Evolutionary conservation across 2,113 vertebrate species (phyloP), one percentile per base, ranked within the genome.

Genomic region (Coracopsis vasa): DNA sequence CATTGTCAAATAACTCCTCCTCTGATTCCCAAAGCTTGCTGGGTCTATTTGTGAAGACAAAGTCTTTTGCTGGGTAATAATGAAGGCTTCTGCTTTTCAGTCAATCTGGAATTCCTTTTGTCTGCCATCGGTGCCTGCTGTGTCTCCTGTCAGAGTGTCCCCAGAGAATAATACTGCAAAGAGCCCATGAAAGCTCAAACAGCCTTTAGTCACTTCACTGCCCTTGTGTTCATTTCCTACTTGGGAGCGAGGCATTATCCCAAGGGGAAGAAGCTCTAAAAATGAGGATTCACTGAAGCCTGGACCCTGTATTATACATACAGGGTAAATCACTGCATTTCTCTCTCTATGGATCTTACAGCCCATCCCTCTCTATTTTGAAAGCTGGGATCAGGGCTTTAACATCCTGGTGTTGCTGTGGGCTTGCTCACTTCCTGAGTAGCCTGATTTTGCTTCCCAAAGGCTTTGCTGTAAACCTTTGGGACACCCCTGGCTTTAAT

Each of bases 21-120:
- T 97, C 80, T 50, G 60, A n/a, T 72, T 60, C 78, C 85, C 70
- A 90, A 85, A 89, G 54, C 64, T 93, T 82, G 53, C 85, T 47
- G 92, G 69, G 84, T 94, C 92, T 95, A 69, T 94, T 97, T 92
- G 93, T 91, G 92, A 65, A 89, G 90, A 80, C 71, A 75, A 19
- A 73, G 37, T 86, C 87, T 93, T 92, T 80, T 81, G 6, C 90
- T 81, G 56, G 94, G 54, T 85, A 66, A 94, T 77, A 70, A 89
- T 45, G 66, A 78, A 93, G 90, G 77, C 79, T 96, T 94, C 84
- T 96, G 92, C 91, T 86, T 96, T 95, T 51, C 85, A 95, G 90
- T 65, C 89, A 61, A 10, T 54, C 80, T 64, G 90, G 71, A 73
- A 67, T 92, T 70, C 73, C 88, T 73, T 93, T 86, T 74, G 95